Conservation (phyloP, 2,797 vertebrate species). For the Syncerus caffer region DNA sequence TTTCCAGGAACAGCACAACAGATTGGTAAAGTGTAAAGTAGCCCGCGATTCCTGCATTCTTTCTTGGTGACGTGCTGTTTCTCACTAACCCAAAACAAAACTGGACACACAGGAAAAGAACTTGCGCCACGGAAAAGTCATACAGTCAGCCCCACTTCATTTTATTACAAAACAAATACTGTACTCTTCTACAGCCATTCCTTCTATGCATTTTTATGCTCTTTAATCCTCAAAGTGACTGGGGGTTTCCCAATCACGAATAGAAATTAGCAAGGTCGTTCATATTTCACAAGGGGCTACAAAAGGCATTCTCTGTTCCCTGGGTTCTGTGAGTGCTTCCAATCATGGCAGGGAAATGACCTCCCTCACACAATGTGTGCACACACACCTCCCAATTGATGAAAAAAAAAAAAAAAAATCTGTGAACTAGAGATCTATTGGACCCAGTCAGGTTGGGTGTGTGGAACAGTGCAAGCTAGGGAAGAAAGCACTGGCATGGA, state of each 20-base stretch:
- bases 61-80: constrained; percentile 49
- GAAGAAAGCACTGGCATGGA: background rate
- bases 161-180: constrained; percentile 4
- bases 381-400: background rate
- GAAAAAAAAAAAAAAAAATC: background rate
- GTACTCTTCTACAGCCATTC: background rate
- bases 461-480: background rate
- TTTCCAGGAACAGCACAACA: constrained; percentile 26
- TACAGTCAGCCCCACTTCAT: background rate
- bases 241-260: background rate
- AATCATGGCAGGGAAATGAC: background rate
- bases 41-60: constrained; percentile 34
- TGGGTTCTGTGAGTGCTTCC: background rate
- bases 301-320: background rate
- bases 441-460: background rate
- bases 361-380: background rate
- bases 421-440: background rate
- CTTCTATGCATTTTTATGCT: background rate
- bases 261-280: background rate
- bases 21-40: constrained; percentile 2
- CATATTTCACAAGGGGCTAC: background rate
- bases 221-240: constrained; percentile 8
- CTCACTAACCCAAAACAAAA: constrained; percentile 36
- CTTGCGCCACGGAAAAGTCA: background rate
- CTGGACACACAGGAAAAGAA: background rate